Conservation (phyloP, 2,888 invertebrate species). For the Melieria crassipennis region DNA sequence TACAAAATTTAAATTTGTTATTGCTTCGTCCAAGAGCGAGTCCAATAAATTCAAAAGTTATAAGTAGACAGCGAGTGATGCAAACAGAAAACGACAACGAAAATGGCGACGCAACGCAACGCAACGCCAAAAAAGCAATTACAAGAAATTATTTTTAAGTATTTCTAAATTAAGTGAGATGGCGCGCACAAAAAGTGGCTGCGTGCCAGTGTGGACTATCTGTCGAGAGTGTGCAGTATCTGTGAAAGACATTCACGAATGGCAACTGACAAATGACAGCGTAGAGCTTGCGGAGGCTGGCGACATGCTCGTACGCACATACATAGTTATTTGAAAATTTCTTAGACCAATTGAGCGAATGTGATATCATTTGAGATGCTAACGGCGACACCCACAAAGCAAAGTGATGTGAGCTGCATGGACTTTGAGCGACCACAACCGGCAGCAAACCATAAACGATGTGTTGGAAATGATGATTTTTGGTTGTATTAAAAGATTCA, state of each 20-base stretch:
- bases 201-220: not conserved
- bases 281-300: not conserved
- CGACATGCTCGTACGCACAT: not conserved
- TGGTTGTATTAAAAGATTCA: no score
- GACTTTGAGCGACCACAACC: no score
- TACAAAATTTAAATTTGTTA: not conserved
- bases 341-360: not conserved
- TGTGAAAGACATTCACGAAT: not conserved
- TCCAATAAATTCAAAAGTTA: not conserved
- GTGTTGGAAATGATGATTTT: no score
- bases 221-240: not conserved
- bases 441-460: no score
- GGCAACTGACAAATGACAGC: not conserved
- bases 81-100: not conserved
- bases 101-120: not conserved
- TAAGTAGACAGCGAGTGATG: not conserved
- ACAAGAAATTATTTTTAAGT: constrained; percentile 24
- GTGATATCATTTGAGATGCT: not conserved
- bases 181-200: not conserved
- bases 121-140: constrained; percentile 15
- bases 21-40: not conserved
- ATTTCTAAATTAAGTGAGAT: constrained; percentile 22
- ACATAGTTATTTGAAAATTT: not conserved
- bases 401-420: no score
- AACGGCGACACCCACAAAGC: not conserved